Evolutionary conservation across 2,797 vertebrate genomes (phyloP), one percentile per base, ranked within the genome.

Genomic region (Chaetophractus vellerosus): DNA sequence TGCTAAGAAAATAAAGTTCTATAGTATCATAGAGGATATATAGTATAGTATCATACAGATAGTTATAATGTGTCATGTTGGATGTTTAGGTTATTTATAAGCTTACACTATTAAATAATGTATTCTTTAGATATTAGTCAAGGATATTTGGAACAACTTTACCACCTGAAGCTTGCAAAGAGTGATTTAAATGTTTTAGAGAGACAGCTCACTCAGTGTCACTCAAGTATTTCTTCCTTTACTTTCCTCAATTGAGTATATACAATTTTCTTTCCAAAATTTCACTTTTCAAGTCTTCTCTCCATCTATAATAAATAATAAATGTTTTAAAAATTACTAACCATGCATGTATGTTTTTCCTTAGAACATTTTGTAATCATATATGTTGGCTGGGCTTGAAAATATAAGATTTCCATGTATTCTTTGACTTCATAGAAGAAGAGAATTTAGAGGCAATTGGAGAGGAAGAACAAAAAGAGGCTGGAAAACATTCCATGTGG

Each of bases 341-440:
- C 38, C 45, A 76, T 23, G 21, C 16, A 5, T 90, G 50, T 88
- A 18, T 31, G 57, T 63, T 41, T 82, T 87, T 45, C 36, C 48
- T 92, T 5, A 91, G 41, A 88, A 68, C 4, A 71, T 57, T 85
- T 92, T 66, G 21, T 81, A 80, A 72, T 84, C 24, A 48, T 55
- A 7, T 1, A 57, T 45, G 7, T 76, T 76, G 24, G 2, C 36
- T 90, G n/a, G 5, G 9, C 14, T 93, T 94, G 74, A 92, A 83
- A 87, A 90, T 48, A 9, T 15, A 68, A 55, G 2, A 59, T 91
- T 95, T 95, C 23, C 41, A 24, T 76, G 3, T 68, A 66, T 36
- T 79, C 33, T 85, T 88, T 31, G 74, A 50, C 31, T 85, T 66
- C 86, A 26, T 4, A 45, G 45, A 88, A 68, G 61, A 75, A 71